A percentile compares a stretch with the other conserved stretches of the same genome.
Evolutionary conservation across 1,140 invertebrate species (phyloP).

Genomic region (Antheraea pernyi): DNA sequence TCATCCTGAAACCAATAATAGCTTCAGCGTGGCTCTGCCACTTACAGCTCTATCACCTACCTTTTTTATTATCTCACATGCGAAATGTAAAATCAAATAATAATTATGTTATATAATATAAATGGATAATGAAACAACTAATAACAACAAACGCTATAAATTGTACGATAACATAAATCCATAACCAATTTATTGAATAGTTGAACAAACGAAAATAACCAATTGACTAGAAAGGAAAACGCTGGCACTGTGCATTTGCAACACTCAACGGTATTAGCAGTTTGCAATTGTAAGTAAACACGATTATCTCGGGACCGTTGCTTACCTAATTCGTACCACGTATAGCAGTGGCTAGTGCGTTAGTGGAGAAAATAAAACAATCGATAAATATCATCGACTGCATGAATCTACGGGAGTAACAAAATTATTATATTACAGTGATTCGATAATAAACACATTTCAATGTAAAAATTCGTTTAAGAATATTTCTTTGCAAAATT

Average conservation of each 20-base stretch:
- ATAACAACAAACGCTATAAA: neutral
- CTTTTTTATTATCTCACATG: too few species aligned
- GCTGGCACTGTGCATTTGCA: constrained; percentile 52
- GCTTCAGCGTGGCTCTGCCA: too few species aligned
- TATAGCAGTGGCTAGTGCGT: constrained; percentile 44
- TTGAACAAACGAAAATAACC: constrained; percentile 33
- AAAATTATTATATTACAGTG: constrained; percentile 37
- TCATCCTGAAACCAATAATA: too few species aligned
- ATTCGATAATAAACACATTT: constrained; percentile 58
- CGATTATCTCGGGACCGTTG: constrained; percentile 54
- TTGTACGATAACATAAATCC: neutral
- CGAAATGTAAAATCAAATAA: too few species aligned
- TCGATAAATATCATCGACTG: constrained; percentile 18
- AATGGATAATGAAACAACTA: neutral
- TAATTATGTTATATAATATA: neutral
- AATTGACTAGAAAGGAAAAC: constrained; percentile 50
- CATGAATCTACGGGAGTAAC: too few species aligned
- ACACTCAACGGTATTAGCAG: constrained; percentile 48
- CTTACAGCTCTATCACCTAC: too few species aligned
- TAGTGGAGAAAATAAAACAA: constrained; percentile 47
- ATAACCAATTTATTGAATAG: constrained; percentile 20
- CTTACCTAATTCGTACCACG: constrained; percentile 67
- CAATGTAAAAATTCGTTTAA: constrained; percentile 46
- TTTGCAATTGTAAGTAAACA: constrained; percentile 66
- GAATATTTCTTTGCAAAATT: constrained; percentile 41